Conservation (phyloP, 1,140 invertebrate species). For the Cheumatopsyche charites region DNA sequence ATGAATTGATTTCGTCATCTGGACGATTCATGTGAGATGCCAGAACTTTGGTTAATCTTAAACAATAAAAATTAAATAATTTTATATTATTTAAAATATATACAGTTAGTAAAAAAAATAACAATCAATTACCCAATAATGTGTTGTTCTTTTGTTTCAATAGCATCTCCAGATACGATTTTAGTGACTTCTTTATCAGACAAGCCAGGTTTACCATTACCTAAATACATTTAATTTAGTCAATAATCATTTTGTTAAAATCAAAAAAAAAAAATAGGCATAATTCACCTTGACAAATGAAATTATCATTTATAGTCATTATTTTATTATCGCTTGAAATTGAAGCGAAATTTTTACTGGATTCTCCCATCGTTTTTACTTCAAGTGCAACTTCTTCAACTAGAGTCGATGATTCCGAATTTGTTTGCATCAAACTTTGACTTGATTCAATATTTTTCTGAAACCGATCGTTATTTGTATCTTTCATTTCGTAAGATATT, state of each 20-base stretch:
- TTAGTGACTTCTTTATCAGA: slow-evolving; percentile 72
- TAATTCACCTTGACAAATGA: slow-evolving; percentile 1
- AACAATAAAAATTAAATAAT: slow-evolving; percentile 7
- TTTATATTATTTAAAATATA: not conserved
- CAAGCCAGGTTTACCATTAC: slow-evolving; percentile 57
- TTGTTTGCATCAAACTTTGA: not conserved
- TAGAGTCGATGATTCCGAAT: not conserved
- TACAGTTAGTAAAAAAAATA: not conserved
- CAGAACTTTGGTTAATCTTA: slow-evolving; percentile 53
- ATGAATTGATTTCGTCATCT: slow-evolving; percentile 55
- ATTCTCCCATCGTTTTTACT: slow-evolving; percentile 28
- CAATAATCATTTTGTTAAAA: not conserved
- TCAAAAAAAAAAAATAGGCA: not conserved
- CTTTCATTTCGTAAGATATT: too few relatives aligned
- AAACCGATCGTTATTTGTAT: not conserved
- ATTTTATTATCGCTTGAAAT: slow-evolving; percentile 5
- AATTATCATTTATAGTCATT: not conserved
- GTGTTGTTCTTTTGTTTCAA: slow-evolving; percentile 69
- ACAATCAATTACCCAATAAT: slow-evolving; percentile 65
- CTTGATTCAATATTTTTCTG: slow-evolving; percentile 12
- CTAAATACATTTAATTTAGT: slow-evolving; percentile 44
- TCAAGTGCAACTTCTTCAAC: slow-evolving; percentile 15
- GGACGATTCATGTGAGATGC: slow-evolving; percentile 54
- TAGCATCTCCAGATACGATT: slow-evolving; percentile 70
- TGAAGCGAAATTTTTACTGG: slow-evolving; percentile 22